A percentile compares a stretch with the other conserved stretches of the same genome.
Evolutionary conservation across 2,888 invertebrate genomes (phyloP).

Genomic region (Lepidocyrtinus sp.): DNA sequence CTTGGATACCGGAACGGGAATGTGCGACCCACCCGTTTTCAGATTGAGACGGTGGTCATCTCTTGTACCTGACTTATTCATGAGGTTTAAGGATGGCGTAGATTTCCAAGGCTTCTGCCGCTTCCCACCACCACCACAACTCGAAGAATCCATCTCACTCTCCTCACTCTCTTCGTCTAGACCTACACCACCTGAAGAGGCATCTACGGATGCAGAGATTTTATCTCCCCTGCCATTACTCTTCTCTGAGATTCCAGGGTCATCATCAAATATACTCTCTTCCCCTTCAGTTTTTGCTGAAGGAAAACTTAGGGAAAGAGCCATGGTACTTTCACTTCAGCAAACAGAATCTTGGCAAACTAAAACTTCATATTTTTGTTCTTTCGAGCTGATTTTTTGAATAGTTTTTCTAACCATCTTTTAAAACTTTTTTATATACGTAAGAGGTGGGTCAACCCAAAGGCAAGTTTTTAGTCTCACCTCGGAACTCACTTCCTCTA

Average conservation of each 20-base stretch:
- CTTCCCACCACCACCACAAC: background rate
- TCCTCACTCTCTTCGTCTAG: background rate
- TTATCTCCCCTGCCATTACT: no score
- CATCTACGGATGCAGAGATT: background rate
- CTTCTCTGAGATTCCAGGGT: background rate
- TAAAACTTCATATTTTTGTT: no score
- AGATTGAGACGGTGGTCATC: constrained; percentile 1
- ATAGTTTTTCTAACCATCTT: no score
- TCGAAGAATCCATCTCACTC: no score
- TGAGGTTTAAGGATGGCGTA: constrained; percentile 39
- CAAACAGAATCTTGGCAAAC: no score
- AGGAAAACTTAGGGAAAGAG: constrained; percentile 59
- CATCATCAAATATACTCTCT: constrained; percentile 34
- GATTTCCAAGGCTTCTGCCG: constrained; percentile 47
- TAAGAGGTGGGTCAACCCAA: no score
- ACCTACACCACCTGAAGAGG: background rate
- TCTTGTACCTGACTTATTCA: background rate
- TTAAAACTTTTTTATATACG: no score
- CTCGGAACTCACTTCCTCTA: no score
- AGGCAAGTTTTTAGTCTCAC: no score
- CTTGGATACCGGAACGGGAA: constrained; percentile 31
- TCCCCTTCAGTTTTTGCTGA: constrained; percentile 47
- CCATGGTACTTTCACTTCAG: constrained; percentile 47
- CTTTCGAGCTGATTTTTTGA: no score
- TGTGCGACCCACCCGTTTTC: constrained; percentile 27